phyloP scores from a whole-genome alignment of 53 echinoderm and acorn worm species.

The Hippasteria phrygiana region DNA sequence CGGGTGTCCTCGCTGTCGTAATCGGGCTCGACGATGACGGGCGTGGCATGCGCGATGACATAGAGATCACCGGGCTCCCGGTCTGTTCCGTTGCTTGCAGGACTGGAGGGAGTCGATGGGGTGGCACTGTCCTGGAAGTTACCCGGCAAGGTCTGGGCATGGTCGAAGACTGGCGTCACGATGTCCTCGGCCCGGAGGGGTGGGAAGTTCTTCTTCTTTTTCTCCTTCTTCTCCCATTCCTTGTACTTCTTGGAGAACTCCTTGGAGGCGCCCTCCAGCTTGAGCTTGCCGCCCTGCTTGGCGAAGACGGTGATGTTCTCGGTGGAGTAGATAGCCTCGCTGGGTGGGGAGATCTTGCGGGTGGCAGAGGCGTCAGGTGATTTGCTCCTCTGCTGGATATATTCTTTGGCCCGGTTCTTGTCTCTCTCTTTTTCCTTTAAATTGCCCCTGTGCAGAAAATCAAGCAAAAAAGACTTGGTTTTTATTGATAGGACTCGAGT shows the following conservation, averaged over 20 bases:
- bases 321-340: constrained; percentile 67
- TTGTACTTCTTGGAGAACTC: constrained; percentile 89
- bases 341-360: constrained; percentile 50
- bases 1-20: not conserved
- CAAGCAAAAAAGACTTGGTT: too few relatives aligned
- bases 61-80: constrained; percentile 37
- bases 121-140: constrained; percentile 54
- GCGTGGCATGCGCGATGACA: constrained; percentile 68
- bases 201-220: constrained; percentile 58
- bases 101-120: constrained; percentile 29
- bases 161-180: constrained; percentile 31
- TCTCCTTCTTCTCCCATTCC: constrained; percentile 93
- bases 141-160: constrained; percentile 37
- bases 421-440: constrained; percentile 63
- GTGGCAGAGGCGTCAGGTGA: constrained; percentile 57
- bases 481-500: too few relatives aligned
- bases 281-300: constrained; percentile 82
- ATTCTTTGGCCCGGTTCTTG: constrained; percentile 56
- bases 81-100: constrained; percentile 21
- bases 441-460: not conserved
- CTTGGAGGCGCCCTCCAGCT: constrained; percentile 86
- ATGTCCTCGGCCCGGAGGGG: constrained; percentile 41
- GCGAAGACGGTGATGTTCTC: constrained; percentile 84
- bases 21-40: constrained; percentile 74
- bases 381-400: constrained; percentile 68